phyloP scores from a whole-genome alignment of 30 jellyfish, hydroid and myxozoan genomes.

The Sanderia malayensis region DNA sequence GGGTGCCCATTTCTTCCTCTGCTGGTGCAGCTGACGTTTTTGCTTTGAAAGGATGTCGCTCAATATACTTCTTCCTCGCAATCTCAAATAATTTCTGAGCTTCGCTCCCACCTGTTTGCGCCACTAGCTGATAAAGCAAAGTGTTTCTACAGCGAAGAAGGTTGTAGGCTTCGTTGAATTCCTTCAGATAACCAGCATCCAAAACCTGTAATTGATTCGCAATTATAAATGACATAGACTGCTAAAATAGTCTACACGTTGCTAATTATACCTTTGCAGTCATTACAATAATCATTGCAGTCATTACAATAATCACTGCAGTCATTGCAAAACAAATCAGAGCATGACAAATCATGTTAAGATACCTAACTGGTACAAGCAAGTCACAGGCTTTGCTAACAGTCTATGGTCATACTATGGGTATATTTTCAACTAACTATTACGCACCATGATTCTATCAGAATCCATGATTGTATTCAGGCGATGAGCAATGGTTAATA shows the following conservation, averaged over 20 bases:
- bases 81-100: constrained; percentile 87
- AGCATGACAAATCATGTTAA: too few species aligned
- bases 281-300: too few species aligned
- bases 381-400: too few species aligned
- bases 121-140: constrained; percentile 71
- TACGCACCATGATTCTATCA: constrained; percentile 86
- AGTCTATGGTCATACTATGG: too few species aligned
- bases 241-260: too few species aligned
- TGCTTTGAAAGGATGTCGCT: constrained; percentile 46
- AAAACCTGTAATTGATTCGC: constrained; percentile 82
- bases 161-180: constrained; percentile 75
- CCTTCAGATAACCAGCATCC: constrained; percentile 90
- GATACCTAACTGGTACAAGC: too few species aligned
- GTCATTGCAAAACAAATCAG: too few species aligned
- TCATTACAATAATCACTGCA: too few species aligned
- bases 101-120: constrained; percentile 89
- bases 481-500: constrained; percentile 95
- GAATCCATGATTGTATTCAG: constrained; percentile 94
- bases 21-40: constrained; percentile 3
- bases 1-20: constrained; percentile 71
- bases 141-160: constrained; percentile 83
- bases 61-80: constrained; percentile 73
- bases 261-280: too few species aligned
- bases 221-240: too few species aligned
- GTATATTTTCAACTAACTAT: too few species aligned